phyloP scores from a whole-genome alignment of 1,140 invertebrate species.

The Drosophila serrata region DNA sequence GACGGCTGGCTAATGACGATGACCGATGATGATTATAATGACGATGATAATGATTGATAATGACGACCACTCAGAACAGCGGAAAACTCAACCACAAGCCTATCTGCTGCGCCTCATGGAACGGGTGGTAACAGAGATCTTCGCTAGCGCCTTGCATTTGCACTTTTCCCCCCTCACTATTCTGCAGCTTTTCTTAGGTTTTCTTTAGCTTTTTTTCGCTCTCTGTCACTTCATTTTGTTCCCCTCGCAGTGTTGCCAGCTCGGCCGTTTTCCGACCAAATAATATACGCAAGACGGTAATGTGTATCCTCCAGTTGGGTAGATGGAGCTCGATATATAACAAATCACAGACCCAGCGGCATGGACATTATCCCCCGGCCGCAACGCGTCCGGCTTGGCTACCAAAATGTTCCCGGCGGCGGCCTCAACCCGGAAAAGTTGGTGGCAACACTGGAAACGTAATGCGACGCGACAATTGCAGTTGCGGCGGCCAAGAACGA shows the following conservation, averaged over 20 bases:
- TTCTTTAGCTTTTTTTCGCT: constrained; percentile 18
- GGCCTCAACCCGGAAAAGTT: constrained; percentile 34
- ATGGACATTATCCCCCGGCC: constrained; percentile 24
- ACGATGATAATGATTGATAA: constrained; percentile 46
- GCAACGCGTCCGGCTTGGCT: constrained; percentile 16
- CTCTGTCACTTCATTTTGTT: constrained; percentile 75
- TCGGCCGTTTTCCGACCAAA: constrained; percentile 62
- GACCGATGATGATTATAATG: constrained; percentile 19
- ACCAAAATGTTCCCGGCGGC: constrained; percentile 26
- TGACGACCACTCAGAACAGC: constrained; percentile 59
- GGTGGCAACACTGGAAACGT: constrained; percentile 62
- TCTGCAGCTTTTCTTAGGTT: constrained; percentile 16
- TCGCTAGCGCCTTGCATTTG: constrained; percentile 31
- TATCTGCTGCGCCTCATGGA: constrained; percentile 49
- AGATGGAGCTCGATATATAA: neutral
- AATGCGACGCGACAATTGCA: constrained; percentile 68
- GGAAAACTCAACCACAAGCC: constrained; percentile 70
- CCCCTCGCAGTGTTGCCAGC: constrained; percentile 59
- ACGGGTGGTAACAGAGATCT: constrained; percentile 29
- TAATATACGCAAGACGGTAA: constrained; percentile 3
- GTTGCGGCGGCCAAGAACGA: constrained; percentile 47
- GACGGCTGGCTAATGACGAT: constrained; percentile 20
- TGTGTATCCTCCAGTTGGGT: neutral
- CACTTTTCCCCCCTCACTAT: constrained; percentile 14
- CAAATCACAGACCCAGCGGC: constrained; percentile 9